Evolutionary conservation across 2,888 invertebrate genomes (phyloP), one percentile per base, ranked within the genome.

Genomic region (Cylindroiulus punctatus): DNA sequence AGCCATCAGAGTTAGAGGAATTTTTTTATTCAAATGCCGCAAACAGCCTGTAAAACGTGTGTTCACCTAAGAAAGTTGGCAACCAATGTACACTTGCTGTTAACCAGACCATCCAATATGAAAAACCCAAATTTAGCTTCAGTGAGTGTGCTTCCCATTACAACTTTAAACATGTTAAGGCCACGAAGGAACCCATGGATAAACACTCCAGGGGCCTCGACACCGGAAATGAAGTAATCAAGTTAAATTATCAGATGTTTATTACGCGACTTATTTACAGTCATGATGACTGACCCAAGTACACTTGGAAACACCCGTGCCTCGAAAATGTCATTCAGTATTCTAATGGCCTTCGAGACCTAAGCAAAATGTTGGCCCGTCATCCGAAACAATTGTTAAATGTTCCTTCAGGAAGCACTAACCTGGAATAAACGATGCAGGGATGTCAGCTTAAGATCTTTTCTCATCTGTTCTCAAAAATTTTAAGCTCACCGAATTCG

Each of bases 391-490:
- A 65, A 65, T n/a, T 65, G 65, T 65, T 65, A 65, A 65, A 26
- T 65, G 65, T 12, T 65, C 65, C 26, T 26, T 65, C n/a, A n/a
- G 65, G 26, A 65, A 26, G 65, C 65, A 65, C n/a, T 26, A 65
- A 65, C 65, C 26, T 26, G 26, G 26, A 65, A 65, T 22, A 65
- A 26, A 65, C 65, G 26, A 65, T 65, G 65, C 65, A 10, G 10
- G 65, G 26, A 65, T 26, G 65, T 65, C 26, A 65, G 22, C 26
- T 65, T 26, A 65, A 26, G 26, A 22, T 65, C 65, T 26, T 65
- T 65, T 65, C n/a, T n/a, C 65, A 65, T 65, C 65, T 65, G 26
- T 65, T 65, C 26, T 65, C 26, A 22, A 65, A 65, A 65, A 65
- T 65, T n/a, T 65, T 10, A 65, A 65, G 26, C 26, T 65, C 65